phyloP scores from a whole-genome alignment of 2,888 invertebrate species.

The Conchocele bisecta region DNA sequence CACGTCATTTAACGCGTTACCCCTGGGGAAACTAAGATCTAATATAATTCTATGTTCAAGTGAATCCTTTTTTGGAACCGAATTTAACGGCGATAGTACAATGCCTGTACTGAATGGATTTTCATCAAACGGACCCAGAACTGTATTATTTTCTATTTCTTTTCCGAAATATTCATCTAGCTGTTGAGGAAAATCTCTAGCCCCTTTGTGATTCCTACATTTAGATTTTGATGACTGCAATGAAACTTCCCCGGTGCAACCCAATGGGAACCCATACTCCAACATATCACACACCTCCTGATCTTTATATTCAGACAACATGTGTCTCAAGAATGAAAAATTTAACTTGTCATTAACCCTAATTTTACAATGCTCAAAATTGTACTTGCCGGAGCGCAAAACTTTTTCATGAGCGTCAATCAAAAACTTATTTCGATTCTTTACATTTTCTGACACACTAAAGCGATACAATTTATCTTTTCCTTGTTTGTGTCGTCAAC shows the following conservation, averaged over 20 bases:
- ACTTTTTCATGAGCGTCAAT: neutral
- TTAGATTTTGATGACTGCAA: neutral
- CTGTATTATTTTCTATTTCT: neutral
- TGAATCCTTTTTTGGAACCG: neutral
- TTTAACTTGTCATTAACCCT: neutral
- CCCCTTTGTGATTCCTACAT: neutral
- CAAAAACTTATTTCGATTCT: too few species aligned
- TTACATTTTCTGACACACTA: too few species aligned
- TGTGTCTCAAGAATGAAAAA: neutral
- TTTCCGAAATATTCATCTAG: constrained; percentile 1
- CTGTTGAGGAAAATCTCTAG: neutral
- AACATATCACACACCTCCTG: neutral
- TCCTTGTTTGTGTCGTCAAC: too few species aligned
- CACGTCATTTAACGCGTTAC: neutral
- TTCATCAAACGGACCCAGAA: too few species aligned
- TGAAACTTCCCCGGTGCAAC: neutral
- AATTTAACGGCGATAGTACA: too few species aligned
- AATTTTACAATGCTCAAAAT: neutral
- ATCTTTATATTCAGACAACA: neutral
- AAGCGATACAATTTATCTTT: too few species aligned
- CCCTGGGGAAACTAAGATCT: constrained; percentile 4
- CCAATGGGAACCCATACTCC: constrained; percentile 8
- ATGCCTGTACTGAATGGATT: too few species aligned
- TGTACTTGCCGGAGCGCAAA: neutral
- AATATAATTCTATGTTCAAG: neutral